Evolutionary conservation across 2,113 vertebrate species (phyloP), one percentile per base, ranked within the genome.

Genomic region (Phodopus roborovskii): DNA sequence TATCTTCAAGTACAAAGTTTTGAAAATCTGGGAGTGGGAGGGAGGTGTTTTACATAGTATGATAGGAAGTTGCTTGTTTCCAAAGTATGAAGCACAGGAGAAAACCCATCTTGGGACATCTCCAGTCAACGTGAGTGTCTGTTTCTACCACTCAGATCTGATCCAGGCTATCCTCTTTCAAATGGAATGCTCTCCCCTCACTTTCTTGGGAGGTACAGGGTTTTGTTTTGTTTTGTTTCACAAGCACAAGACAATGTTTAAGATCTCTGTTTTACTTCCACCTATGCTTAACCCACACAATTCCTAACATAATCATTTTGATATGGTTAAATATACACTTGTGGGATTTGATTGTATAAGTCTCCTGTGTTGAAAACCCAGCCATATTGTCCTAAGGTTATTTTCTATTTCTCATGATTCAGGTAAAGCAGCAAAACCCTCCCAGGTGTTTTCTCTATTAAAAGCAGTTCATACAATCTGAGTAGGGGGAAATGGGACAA

Each of bases 211-310:
- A 10, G 11, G 30, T 81, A 66, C 3, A 42, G 22, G 39, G n/a
- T n/a, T 19, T 70, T n/a, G 8, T 20, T 68, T 16, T 81, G 50
- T 39, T 9, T 60, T 26, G 77, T 66, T 20, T 24, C 19, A 60
- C 3, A n/a, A 22, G 7, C 9, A 28, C 24, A 78, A 92, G 2
- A 58, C 1, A 71, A 60, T 60, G 50, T 84, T 85, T 73, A 66
- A 30, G 39, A 73, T 68, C 30, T 66, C 28, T 17, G 12, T 70
- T 26, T 79, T 82, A n/a, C 90, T 96, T 96, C 83, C 28, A 92
- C 71, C 12, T n/a, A 9, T 53, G 7, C 16, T 42, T 48, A 60
- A 8, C 11, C 5, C 33, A 58, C 28, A 53, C 1, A 48, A 88
- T 85, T 86, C 3, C 24, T 73, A 53, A 96, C 19, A 12, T 62